Base-by-base conservation (phyloP, 2,888 invertebrate genomes). In the Lordiphosa fenestrarum region DNA sequence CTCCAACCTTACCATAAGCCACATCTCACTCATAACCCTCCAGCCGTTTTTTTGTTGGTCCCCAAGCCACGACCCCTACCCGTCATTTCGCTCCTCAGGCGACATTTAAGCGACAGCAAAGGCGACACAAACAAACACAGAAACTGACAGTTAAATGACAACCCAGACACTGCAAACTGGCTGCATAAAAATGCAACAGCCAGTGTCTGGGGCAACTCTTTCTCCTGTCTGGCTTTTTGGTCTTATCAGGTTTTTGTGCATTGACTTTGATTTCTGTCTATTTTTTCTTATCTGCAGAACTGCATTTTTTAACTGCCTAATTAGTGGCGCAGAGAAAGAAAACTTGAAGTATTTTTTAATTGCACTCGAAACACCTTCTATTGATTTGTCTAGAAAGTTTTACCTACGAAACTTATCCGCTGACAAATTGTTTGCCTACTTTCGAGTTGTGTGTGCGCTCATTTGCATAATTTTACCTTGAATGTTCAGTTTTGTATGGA, bases 91-190 rank as follows among this genome's bases (percentile, higher is more conserved):
- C 52, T 46, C 42, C 77, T 53, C 41, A 15, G 60, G 74, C 63
- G 74, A 81, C 78, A 52, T 70, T 82, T 65, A 77, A 70, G 68
- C 83, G 83, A 73, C 73, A 78, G 78, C 55, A 49, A 33, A 44
- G 37, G 65, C 54, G 65, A 67, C 75, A 63, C 66, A 60, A 70
- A 54, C 64, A 65, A 42, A 69, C 76, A 48, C 60, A 51, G 60
- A 59, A 81, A 81, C 71, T 75, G 83, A 75, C 82, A 75, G 71
- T 63, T 73, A 77, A 82, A 67, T 77, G 75, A 77, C 82, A 75
- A 56, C 30, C 54, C 56, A 59, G 68, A 49, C 68, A 55, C 52
- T 30, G 30, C 40, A 42, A 44, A 38, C 48, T 42, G 47, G 67
- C 53, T 46, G 67, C 53, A 65, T 52, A 58, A 58, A 51, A 40